These are phyloP conservation scores for Venustoraphidia nigricollis DNA, from an alignment of 2,888 invertebrate genomes.

Conservation along the genomic window DNA sequence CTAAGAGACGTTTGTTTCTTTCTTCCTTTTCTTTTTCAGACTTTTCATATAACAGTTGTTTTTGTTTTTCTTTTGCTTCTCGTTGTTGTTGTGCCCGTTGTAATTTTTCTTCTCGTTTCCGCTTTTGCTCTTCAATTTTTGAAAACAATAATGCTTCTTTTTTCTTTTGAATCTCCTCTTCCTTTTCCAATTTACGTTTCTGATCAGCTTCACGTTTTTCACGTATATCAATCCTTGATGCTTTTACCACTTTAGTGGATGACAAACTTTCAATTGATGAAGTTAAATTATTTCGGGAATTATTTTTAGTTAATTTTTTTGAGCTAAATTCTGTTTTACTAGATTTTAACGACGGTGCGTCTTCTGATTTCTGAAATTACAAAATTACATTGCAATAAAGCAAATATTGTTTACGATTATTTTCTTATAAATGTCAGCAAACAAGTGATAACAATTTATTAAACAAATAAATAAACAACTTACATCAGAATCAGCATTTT, in stretches of 20 bases:
- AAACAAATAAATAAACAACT: too few relatives aligned
- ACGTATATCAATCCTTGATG: background rate
- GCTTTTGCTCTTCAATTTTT: conserved; percentile 22
- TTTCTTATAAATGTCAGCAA: too few relatives aligned
- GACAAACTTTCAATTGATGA: too few relatives aligned
- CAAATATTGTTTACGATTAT: too few relatives aligned
- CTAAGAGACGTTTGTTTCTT: conserved; percentile 13
- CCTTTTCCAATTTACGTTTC: background rate
- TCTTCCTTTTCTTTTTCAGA: conserved; percentile 25
- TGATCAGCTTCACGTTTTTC: background rate
- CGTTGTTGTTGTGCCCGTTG: conserved; percentile 22
- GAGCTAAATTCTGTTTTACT: too few relatives aligned
- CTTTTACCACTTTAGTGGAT: background rate
- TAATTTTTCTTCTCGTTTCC: conserved; percentile 25
- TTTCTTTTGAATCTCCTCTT: background rate
- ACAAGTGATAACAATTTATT: too few relatives aligned
- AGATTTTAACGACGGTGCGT: too few relatives aligned
- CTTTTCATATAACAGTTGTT: conserved; percentile 23
- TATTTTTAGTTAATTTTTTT: too few relatives aligned
- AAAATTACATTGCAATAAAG: too few relatives aligned
- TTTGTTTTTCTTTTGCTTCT: conserved; percentile 25
- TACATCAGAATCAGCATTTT: too few relatives aligned
- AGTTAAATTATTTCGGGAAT: too few relatives aligned
- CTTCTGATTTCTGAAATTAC: too few relatives aligned
- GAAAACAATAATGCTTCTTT: background rate